Conservation (phyloP, 2,797 vertebrate species). For the Lithobates sylvaticus region DNA sequence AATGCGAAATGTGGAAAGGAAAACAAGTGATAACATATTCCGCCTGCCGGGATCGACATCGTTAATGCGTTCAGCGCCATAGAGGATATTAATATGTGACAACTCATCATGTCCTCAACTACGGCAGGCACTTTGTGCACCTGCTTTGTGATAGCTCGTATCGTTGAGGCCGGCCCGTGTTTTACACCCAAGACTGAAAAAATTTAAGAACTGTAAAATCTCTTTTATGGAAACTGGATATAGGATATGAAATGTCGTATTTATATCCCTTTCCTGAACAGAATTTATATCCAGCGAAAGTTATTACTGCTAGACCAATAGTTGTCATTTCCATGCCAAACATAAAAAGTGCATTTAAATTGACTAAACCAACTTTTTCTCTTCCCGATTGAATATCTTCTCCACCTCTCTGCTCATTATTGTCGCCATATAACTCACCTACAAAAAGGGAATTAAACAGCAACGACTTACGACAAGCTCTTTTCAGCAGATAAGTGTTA, state of each 20-base stretch:
- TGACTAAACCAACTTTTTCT: conserved; percentile 51
- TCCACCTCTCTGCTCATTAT: conserved; percentile 54
- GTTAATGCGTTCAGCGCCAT: neutral
- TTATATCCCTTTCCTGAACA: conserved; percentile 44
- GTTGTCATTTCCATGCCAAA: conserved; percentile 59
- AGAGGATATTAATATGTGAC: conserved; percentile 38
- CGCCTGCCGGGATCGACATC: neutral
- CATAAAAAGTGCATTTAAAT: conserved; percentile 59
- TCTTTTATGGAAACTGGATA: conserved; percentile 54
- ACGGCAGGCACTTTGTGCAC: conserved; percentile 32
- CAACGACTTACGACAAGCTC: neutral
- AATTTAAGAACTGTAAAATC: conserved; percentile 58
- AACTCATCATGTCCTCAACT: conserved; percentile 21
- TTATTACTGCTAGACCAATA: conserved; percentile 59
- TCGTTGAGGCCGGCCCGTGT: conserved; percentile 24
- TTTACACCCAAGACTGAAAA: conserved; percentile 49
- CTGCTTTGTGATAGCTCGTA: conserved; percentile 51
- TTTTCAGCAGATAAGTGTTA: conserved; percentile 7
- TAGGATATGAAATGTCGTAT: conserved; percentile 53
- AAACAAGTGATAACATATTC: neutral
- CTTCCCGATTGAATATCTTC: conserved; percentile 30
- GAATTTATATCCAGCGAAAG: conserved; percentile 56
- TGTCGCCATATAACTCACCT: conserved; percentile 40
- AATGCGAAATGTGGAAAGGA: neutral
- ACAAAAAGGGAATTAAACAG: conserved; percentile 33